Conservation (phyloP, 2,113 vertebrate genomes). For the Pampusana beccarii region DNA sequence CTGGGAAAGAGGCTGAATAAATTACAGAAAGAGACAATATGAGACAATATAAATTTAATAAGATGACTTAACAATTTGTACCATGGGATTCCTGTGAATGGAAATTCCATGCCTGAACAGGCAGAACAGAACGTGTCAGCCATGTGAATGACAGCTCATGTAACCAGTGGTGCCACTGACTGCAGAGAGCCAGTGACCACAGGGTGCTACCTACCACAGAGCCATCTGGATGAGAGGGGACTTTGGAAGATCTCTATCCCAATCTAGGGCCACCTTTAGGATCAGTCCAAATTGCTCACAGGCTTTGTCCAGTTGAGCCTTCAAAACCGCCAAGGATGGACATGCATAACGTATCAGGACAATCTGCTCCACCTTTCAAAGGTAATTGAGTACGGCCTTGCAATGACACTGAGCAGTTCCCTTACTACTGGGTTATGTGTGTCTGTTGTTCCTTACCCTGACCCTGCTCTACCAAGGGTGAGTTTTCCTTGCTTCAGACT, state of each 20-base stretch:
- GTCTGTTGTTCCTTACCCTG: background rate
- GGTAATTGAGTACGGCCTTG: background rate
- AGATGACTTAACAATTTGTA: background rate
- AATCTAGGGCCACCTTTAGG: background rate
- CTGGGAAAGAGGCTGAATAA: background rate
- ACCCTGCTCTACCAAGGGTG: background rate
- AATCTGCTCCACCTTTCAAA: background rate
- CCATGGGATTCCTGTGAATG: background rate
- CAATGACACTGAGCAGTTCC: background rate
- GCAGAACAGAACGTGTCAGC: background rate
- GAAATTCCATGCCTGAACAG: background rate
- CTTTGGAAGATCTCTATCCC: background rate
- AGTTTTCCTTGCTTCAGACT: background rate
- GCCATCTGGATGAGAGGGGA: background rate
- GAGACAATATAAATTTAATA: background rate
- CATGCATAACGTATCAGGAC: background rate
- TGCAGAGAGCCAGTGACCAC: fast-evolving
- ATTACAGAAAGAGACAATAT: background rate
- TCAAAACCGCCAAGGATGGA: background rate
- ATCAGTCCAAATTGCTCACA: background rate
- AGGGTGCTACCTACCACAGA: background rate
- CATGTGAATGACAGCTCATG: background rate
- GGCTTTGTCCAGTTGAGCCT: background rate
- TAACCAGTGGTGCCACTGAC: background rate
- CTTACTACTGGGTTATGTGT: background rate